Conservation (phyloP, 2,797 vertebrate species). For the Liparis tanakae region DNA sequence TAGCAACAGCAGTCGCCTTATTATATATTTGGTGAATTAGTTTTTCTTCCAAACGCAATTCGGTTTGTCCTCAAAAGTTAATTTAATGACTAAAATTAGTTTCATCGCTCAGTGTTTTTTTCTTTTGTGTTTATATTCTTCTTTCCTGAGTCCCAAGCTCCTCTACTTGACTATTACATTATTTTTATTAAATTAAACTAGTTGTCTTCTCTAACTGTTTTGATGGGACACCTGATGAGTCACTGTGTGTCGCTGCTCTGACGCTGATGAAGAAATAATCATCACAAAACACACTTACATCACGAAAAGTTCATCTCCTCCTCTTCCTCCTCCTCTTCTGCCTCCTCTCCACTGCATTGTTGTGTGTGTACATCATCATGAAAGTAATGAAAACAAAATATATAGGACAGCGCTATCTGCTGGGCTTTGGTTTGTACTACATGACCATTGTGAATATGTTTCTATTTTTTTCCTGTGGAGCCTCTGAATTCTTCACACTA, state of each 20-base stretch:
- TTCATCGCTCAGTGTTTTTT: neutral
- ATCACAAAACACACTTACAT: neutral
- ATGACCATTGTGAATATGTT: neutral
- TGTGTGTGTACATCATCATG: neutral
- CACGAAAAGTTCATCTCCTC: neutral
- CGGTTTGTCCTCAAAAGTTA: neutral
- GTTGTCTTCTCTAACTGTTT: neutral
- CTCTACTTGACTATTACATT: neutral
- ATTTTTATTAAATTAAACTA: neutral
- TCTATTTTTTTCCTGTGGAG: neutral
- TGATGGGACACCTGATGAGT: neutral
- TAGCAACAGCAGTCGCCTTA: neutral
- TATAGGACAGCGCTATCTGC: conserved; percentile 59
- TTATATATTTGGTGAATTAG: neutral
- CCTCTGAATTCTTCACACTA: neutral
- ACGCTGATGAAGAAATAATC: conserved; percentile 7
- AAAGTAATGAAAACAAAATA: conserved; percentile 7
- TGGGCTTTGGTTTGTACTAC: conserved; percentile 40
- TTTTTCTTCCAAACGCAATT: neutral
- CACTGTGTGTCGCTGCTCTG: neutral
- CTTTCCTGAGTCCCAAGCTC: neutral
- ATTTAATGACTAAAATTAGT: too few species aligned
- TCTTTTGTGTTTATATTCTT: neutral
- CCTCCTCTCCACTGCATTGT: neutral
- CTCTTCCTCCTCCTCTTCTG: neutral